Conservation (phyloP, 2,888 invertebrate species). For the Uropetala carovei region DNA sequence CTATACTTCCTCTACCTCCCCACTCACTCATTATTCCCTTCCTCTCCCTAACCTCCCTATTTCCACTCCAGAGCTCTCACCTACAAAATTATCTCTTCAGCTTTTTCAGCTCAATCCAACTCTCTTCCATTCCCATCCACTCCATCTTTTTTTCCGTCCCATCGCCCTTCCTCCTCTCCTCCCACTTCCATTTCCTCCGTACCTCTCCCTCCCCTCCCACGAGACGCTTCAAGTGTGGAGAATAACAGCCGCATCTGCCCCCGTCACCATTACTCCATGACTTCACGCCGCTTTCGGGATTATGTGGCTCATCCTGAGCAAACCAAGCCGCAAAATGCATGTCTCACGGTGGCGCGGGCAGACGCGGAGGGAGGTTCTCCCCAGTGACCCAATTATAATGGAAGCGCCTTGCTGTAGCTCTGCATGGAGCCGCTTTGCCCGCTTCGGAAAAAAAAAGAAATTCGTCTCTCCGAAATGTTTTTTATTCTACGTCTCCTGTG, state of each 20-base stretch:
- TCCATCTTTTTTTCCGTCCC: background rate
- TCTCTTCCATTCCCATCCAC: background rate
- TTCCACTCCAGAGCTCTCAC: background rate
- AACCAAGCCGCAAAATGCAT: slow-evolving; percentile 5
- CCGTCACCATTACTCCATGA: slow-evolving; percentile 51
- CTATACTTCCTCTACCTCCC: background rate
- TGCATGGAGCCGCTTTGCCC: background rate
- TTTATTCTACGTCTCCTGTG: background rate
- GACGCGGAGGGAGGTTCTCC: background rate
- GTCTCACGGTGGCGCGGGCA: slow-evolving; percentile 21
- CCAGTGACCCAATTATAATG: slow-evolving; percentile 32
- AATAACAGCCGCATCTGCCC: slow-evolving; percentile 40
- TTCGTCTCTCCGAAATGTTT: background rate
- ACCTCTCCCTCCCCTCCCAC: background rate
- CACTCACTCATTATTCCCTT: background rate
- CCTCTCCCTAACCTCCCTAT: background rate
- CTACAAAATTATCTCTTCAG: background rate
- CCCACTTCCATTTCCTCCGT: background rate
- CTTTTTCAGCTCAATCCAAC: background rate
- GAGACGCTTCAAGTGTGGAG: background rate
- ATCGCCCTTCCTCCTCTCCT: background rate
- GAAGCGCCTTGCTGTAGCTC: slow-evolving; percentile 38
- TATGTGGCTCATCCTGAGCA: slow-evolving; percentile 38
- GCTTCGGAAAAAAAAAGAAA: background rate
- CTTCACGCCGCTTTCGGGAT: slow-evolving; percentile 36